phyloP scores from a whole-genome alignment of 2,797 vertebrate species.

The Pseudomugil tenellus region DNA sequence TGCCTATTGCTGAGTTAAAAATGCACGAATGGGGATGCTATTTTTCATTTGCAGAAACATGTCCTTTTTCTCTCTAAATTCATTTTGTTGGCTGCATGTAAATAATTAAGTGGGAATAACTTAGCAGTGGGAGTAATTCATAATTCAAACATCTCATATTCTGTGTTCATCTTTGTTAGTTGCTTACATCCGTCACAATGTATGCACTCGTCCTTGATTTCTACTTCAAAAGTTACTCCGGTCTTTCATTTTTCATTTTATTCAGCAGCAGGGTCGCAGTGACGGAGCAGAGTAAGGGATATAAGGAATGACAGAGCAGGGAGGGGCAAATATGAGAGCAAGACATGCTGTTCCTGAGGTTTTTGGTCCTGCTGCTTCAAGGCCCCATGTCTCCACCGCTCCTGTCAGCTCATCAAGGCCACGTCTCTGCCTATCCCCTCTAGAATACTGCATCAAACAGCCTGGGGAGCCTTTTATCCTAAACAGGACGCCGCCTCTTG shows the following conservation, averaged over 20 bases:
- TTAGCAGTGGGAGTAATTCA: slow-evolving; percentile 51
- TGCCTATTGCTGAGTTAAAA: slow-evolving; percentile 9
- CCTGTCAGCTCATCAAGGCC: slow-evolving; percentile 71
- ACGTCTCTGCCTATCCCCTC: slow-evolving; percentile 54
- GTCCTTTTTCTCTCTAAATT: slow-evolving; percentile 31
- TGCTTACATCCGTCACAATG: slow-evolving; percentile 50
- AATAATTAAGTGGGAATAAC: slow-evolving; percentile 62
- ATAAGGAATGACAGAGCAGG: slow-evolving; percentile 56
- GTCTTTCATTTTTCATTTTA: slow-evolving; percentile 55
- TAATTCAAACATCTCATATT: slow-evolving; percentile 61
- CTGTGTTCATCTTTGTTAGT: slow-evolving; percentile 37
- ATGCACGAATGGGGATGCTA: neutral
- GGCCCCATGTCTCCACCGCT: slow-evolving; percentile 65
- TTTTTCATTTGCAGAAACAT: slow-evolving; percentile 39
- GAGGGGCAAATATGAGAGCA: slow-evolving; percentile 63
- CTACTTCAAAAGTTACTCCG: slow-evolving; percentile 57
- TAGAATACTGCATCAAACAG: slow-evolving; percentile 71
- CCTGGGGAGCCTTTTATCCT: slow-evolving; percentile 73
- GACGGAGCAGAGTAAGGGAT: slow-evolving; percentile 39
- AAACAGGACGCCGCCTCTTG: slow-evolving; percentile 55
- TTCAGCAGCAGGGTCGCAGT: slow-evolving; percentile 45
- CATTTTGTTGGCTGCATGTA: slow-evolving; percentile 41
- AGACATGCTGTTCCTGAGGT: slow-evolving; percentile 54
- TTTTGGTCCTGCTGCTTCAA: slow-evolving; percentile 64
- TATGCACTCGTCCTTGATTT: slow-evolving; percentile 33